Conservation (phyloP, 2,888 invertebrate genomes). For the Silvanus unidentatus region DNA sequence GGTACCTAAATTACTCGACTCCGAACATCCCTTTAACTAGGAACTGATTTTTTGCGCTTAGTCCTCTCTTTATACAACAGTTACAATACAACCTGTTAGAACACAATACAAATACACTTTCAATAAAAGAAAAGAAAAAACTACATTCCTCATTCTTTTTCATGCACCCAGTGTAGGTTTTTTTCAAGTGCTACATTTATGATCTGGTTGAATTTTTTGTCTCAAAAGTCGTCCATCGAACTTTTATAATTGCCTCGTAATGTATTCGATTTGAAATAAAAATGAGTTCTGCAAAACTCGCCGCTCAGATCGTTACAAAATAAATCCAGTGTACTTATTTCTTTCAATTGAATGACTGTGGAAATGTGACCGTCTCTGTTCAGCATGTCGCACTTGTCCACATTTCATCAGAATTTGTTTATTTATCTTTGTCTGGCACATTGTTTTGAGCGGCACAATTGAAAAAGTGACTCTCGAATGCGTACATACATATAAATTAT, state of each 20-base stretch:
- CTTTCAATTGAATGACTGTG: slow-evolving; percentile 35
- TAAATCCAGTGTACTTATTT: slow-evolving; percentile 37
- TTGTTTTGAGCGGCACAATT: slow-evolving; percentile 37
- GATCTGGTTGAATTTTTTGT: slow-evolving; percentile 22
- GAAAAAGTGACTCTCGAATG: slow-evolving; percentile 43
- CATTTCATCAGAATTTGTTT: slow-evolving; percentile 24
- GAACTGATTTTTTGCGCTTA: too few species aligned
- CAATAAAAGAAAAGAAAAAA: too few species aligned
- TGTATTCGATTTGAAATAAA: slow-evolving; percentile 36
- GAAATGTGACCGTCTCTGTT: slow-evolving; percentile 14
- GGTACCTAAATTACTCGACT: too few species aligned
- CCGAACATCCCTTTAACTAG: too few species aligned
- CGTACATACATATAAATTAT: slow-evolving; percentile 49
- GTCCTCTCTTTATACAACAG: too few species aligned
- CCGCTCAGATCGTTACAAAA: slow-evolving; percentile 35
- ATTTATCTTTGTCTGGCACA: slow-evolving; percentile 35
- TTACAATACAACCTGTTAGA: too few species aligned
- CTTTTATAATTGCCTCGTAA: slow-evolving; percentile 36
- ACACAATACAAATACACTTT: too few species aligned
- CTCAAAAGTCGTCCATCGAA: slow-evolving; percentile 26
- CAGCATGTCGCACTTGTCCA: slow-evolving; percentile 15
- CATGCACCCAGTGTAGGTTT: background rate
- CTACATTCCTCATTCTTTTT: too few species aligned
- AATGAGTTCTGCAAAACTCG: slow-evolving; percentile 33
- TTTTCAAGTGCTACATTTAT: slow-evolving; percentile 20